Evolutionary conservation across 2,113 vertebrate genomes (phyloP).

Genomic region (Lota lota): DNA sequence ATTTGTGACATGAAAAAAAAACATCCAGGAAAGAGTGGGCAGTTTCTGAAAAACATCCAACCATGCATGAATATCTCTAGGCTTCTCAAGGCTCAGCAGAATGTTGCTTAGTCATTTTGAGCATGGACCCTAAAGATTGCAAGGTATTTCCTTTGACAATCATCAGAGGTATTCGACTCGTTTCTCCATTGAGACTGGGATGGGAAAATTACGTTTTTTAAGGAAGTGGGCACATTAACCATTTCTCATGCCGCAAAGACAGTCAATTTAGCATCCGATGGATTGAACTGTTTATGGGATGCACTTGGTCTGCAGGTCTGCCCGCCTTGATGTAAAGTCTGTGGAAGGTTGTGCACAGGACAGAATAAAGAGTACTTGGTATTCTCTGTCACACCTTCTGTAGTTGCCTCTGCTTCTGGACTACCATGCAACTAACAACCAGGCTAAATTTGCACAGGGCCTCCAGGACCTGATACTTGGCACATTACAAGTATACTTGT

Average conservation of each 20-base stretch:
- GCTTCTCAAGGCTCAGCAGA: not conserved
- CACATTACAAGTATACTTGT: no score
- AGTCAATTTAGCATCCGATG: not conserved
- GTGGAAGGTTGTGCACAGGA: no score
- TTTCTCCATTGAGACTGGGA: not conserved
- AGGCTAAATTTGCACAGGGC: no score
- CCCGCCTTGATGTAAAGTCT: no score
- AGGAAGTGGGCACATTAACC: not conserved
- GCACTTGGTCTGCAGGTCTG: no score
- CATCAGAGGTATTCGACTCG: not conserved
- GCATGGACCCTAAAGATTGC: not conserved
- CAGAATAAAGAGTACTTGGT: no score
- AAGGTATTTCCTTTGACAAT: not conserved
- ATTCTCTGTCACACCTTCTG: no score
- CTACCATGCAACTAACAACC: no score
- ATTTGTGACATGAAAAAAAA: not conserved
- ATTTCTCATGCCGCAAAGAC: not conserved
- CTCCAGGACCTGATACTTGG: no score
- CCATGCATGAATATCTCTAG: not conserved
- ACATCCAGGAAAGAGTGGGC: not conserved
- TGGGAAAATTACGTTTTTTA: not conserved
- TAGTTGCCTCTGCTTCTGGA: no score
- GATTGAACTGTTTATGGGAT: no score
- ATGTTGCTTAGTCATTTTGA: not conserved
- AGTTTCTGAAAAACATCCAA: not conserved